Conservation (phyloP, 2,888 invertebrate genomes). For the Ectobius pallidus region DNA sequence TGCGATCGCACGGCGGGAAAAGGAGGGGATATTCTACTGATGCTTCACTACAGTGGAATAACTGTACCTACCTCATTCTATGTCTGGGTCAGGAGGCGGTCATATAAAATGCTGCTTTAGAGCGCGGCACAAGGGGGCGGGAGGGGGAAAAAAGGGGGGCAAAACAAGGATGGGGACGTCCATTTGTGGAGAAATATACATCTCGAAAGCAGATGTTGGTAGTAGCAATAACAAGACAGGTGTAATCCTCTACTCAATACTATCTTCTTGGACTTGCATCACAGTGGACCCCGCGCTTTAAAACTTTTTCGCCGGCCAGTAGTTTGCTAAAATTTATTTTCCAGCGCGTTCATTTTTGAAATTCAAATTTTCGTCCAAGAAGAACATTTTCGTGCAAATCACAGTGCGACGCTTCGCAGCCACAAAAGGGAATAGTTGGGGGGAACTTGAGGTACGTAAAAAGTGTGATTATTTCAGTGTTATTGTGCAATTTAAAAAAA, state of each 20-base stretch:
- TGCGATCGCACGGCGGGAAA: not conserved
- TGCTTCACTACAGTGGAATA: slow-evolving; percentile 48
- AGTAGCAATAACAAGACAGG: slow-evolving; percentile 32
- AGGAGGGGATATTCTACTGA: not conserved
- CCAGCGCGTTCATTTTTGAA: not conserved
- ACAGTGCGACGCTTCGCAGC: not conserved
- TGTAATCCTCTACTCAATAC: not conserved
- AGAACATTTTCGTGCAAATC: not conserved
- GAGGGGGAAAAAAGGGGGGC: not conserved
- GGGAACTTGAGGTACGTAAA: slow-evolving; percentile 19
- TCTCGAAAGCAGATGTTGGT: slow-evolving; percentile 32
- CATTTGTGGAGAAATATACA: slow-evolving; percentile 35
- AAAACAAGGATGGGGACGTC: slow-evolving; percentile 18
- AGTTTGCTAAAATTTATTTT: no score
- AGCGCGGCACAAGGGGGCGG: not conserved
- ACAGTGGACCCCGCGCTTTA: not conserved
- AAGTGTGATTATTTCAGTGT: not conserved
- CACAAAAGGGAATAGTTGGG: not conserved
- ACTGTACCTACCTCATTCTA: slow-evolving; percentile 54
- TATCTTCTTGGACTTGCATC: not conserved
- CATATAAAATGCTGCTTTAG: slow-evolving; percentile 21
- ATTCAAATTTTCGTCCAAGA: no score
- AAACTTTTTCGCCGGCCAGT: no score
- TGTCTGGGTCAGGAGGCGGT: slow-evolving; percentile 65
- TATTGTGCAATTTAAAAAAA: no score